These are phyloP conservation scores for Sebastes diploproa DNA, from an alignment of 2,797 vertebrate genomes.

Conservation along the genomic window DNA sequence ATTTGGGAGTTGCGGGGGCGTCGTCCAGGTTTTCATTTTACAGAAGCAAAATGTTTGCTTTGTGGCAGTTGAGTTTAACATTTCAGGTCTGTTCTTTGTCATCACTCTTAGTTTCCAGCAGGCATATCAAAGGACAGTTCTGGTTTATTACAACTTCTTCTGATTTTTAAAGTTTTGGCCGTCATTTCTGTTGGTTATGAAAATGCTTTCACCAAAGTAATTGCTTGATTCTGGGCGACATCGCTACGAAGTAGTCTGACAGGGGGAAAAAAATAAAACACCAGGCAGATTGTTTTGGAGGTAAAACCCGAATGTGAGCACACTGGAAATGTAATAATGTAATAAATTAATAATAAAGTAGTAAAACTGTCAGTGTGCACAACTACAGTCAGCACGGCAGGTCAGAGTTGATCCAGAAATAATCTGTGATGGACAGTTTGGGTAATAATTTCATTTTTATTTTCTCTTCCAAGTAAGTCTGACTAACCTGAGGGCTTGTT, in stretches of 20 bases:
- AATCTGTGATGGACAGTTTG: not conserved
- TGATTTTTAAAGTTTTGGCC: not conserved
- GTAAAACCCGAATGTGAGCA: not conserved
- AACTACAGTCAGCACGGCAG: not conserved
- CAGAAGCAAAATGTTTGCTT: not conserved
- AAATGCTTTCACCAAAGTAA: not conserved
- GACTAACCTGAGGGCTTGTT: not conserved
- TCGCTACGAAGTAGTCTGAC: not conserved
- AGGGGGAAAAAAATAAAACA: too few relatives aligned
- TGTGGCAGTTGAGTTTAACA: not conserved
- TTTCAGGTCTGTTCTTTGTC: not conserved
- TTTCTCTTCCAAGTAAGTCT: not conserved
- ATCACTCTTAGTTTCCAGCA: not conserved
- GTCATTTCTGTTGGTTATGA: not conserved
- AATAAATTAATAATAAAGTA: not conserved
- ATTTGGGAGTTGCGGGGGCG: not conserved
- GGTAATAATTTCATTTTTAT: not conserved
- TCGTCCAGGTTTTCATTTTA: constrained; percentile 1
- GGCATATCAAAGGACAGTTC: not conserved
- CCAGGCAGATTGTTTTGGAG: not conserved
- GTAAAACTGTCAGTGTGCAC: not conserved
- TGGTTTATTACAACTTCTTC: not conserved
- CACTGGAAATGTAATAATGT: not conserved
- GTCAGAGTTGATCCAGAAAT: not conserved
- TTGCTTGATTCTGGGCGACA: not conserved